Base-by-base conservation (phyloP, 2,888 invertebrate species). In the Oscheius sp. region DNA sequence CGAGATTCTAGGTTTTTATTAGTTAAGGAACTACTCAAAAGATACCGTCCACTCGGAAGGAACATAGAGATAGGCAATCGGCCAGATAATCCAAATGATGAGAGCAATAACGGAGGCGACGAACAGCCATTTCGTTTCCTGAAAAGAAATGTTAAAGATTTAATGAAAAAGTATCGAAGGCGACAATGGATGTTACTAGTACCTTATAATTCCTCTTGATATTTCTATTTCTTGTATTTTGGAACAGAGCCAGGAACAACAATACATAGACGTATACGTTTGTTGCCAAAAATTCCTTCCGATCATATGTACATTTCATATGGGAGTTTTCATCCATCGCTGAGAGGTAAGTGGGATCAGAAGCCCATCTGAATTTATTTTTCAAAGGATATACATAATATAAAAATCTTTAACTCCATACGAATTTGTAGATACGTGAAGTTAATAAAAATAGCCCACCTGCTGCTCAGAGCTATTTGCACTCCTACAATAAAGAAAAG, bases 131-230 rank as follows among this genome's bases (percentile, higher is more conserved):
- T 84, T 84, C 36, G 85, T 81, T 70, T 85, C 85, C 77, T 75
- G 50, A 54, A 59, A 47, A 26, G 24, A 26, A 14, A 6, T 2
- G 50, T 47, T 47, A 4, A 20, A 20, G 2, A 47, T 22, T n/a
- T n/a, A n/a, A n/a, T n/a, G n/a, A n/a, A n/a, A n/a, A n/a, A n/a
- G n/a, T n/a, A n/a, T n/a, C n/a, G n/a, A n/a, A n/a, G n/a, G 30
- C 51, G 3, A 2, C 4, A 51, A 28, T 14, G 2, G 6, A 26
- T n/a, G n/a, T n/a, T n/a, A n/a, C n/a, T n/a, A n/a, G n/a, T 24
- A 47, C 76, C 72, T 86, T 84, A 71, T 85, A 85, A 69, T 85
- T 85, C 32, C 85, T 75, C 67, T 83, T 84, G 73, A 85, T 82
- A 57, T 84, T 82, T 22, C 83, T 67, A 50, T 83, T 84, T 36